Evolutionary conservation across 1,140 invertebrate species (phyloP), one percentile per base, ranked within the genome.

Genomic region (Epicauta chinensis): DNA sequence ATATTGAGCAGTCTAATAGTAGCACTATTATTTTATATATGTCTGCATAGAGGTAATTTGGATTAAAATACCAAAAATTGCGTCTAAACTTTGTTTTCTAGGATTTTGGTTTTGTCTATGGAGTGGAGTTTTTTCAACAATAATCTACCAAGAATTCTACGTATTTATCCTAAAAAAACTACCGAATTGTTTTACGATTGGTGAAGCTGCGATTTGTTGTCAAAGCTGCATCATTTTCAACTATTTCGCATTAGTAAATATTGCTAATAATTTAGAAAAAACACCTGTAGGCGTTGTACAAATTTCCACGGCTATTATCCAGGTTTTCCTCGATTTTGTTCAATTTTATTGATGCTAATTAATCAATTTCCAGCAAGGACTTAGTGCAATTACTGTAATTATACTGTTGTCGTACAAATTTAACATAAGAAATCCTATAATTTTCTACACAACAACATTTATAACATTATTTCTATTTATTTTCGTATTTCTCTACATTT

Each of bases 41-140:
- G 45, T 29, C 45, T 47, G 17, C 45, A 47, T 16, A 47, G 45
- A 38, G 45, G 45, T 47, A 37, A 13, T 35, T 30, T 46, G 36
- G 14, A 37, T 23, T 37, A 12, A 30, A 17, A 40, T 15, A 43
- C 4, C 23, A 5, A 7, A 23, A 23, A 2, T 23, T 23, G n/a
- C n/a, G n/a, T n/a, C n/a, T n/a, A n/a, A n/a, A n/a, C 7, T 23
- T 23, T 23, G 23, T 23, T 3, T 23, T 23, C 23, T 23, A 23
- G 23, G 23, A 5, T 23, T 2, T 3, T 2, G 4, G 2, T 23
- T 23, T 7, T 23, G 23, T 23, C 23, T 23, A 23, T 23, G 1
- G 23, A 49, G 36, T 49, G 46, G 36, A 9, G 15, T 49, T 14
- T 12, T 14, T 10, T 39, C 36, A 3, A 49, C 46, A 5, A 23